Evolutionary conservation across 2,113 vertebrate genomes (phyloP).

Genomic region (Setophaga kirtlandii): DNA sequence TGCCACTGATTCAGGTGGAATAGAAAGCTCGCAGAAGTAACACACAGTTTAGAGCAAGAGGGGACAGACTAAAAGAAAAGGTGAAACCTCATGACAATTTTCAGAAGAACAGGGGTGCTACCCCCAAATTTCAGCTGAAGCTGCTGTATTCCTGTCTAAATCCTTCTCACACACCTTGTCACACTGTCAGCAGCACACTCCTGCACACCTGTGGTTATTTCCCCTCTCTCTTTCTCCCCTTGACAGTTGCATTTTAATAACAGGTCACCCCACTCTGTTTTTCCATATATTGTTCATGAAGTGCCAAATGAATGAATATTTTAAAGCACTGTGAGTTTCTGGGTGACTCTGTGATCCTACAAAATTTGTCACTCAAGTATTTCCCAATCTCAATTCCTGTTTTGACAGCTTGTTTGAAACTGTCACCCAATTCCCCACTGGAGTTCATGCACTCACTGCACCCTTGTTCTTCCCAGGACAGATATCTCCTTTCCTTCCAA

Average conservation of each 20-base stretch:
- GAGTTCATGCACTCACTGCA: background rate
- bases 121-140: background rate
- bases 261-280: background rate
- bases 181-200: background rate
- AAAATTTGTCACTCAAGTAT: background rate
- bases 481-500: background rate
- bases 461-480: background rate
- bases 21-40: background rate
- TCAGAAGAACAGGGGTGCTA: background rate
- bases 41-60: background rate
- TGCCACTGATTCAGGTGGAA: background rate
- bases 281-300: background rate
- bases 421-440: background rate
- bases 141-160: background rate
- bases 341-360: background rate
- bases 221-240: background rate
- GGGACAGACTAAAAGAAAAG: background rate
- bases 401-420: slow-evolving; percentile 20
- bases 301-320: background rate
- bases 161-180: background rate
- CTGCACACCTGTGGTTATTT: background rate
- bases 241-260: background rate
- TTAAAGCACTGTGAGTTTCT: background rate
- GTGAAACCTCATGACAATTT: background rate
- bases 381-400: background rate